Base-by-base conservation (phyloP, 2,888 invertebrate species). In the Pollenia griseotomentosa region DNA sequence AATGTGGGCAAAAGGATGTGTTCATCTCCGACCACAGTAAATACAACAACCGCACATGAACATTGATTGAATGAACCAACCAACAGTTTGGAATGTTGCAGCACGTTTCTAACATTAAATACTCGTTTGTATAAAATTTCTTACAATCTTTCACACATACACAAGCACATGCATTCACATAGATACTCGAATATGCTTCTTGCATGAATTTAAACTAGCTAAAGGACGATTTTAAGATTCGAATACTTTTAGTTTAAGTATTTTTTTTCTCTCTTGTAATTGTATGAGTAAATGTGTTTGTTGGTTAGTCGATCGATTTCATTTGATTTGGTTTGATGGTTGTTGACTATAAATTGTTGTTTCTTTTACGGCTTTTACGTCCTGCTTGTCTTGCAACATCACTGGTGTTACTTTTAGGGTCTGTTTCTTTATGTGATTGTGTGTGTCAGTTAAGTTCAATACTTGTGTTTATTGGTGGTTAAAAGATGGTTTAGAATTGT, bases 41-140 rank as follows among this genome's bases (percentile, higher is more conserved):
- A 81, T 81, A 77, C 63, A 83, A 71, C 44, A 84, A 84, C 87
- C 87, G 81, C 84, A 87, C 68, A 84, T 87, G 81, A 87, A 84
- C 84, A 81, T 84, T 87, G 81, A 87, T 87, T 87, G 84, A 84
- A 87, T 84, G 59, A 48, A 44, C 73, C 77, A 19, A 19, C 19
- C 19, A 81, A 81, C 68, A 73, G 73, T 81, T 87, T 87, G 81
- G 19, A 84, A 84, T 84, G 81, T 77, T 78, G 74, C 83, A 81
- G 73, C 87, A 87, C 83, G 87, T 87, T 81, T 81, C 77, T 73
- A 77, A 84, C 84, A 87, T 87, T 87, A 87, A 87, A 84, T 74
- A 81, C 81, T 87, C 87, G 84, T 87, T 84, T 87, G 87, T 87
- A 83, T 61, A 81, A 77, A 61, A 83, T 75, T 66, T 33, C 33